phyloP scores from a whole-genome alignment of 1,140 invertebrate genomes.

The Palaemon carinicauda region DNA sequence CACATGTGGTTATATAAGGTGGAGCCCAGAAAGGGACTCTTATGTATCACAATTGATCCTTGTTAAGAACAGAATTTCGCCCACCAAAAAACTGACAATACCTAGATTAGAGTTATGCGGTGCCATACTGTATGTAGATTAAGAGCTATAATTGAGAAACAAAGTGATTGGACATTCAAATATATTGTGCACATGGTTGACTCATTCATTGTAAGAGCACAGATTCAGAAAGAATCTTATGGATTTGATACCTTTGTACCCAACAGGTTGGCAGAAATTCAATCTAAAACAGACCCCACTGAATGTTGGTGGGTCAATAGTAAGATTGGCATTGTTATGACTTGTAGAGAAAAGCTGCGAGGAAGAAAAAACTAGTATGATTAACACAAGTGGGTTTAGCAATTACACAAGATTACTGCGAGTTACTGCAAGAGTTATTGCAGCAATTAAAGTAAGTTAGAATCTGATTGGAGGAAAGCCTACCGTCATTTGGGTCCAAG shows the following conservation, averaged over 20 bases:
- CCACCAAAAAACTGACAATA: not conserved
- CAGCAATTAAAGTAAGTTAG: too few relatives aligned
- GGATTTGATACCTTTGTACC: too few relatives aligned
- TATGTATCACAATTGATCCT: not conserved
- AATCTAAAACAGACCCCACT: too few relatives aligned
- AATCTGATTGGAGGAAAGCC: too few relatives aligned
- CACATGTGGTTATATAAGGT: slow-evolving; percentile 26
- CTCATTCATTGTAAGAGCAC: not conserved
- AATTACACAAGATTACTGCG: not conserved
- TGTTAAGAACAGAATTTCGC: slow-evolving; percentile 33
- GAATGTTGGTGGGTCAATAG: not conserved
- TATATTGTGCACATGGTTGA: not conserved
- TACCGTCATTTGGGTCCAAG: too few relatives aligned
- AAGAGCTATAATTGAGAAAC: not conserved
- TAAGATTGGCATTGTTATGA: not conserved
- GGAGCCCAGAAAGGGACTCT: not conserved
- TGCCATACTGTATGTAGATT: not conserved
- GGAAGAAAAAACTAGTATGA: not conserved
- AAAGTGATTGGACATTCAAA: not conserved
- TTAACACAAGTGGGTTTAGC: not conserved
- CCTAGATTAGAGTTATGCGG: slow-evolving; percentile 32
- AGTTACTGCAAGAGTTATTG: slow-evolving; percentile 4
- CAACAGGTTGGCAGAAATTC: too few relatives aligned
- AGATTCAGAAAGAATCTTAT: too few relatives aligned
- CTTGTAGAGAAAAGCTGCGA: not conserved